Evolutionary conservation across 2,113 vertebrate species (phyloP).

Genomic region (Neolamprologus modestus): DNA sequence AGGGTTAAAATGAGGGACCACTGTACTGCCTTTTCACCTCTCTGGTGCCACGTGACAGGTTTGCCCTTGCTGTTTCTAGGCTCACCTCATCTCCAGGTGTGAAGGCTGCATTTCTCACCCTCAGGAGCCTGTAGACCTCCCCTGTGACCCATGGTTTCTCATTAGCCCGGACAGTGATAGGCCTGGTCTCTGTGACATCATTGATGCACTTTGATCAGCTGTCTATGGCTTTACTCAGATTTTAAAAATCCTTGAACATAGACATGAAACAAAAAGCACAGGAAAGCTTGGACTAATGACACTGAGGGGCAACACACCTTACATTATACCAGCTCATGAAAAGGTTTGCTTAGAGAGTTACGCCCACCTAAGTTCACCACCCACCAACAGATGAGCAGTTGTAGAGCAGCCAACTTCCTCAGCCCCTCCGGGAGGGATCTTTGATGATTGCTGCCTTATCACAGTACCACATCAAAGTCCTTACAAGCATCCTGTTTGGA

Average conservation of each 20-base stretch:
- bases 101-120: background rate
- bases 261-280: background rate
- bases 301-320: background rate
- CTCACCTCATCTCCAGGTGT: background rate
- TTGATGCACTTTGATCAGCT: background rate
- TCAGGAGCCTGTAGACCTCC: background rate
- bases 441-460: background rate
- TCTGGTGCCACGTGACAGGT: background rate
- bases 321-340: background rate
- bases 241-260: background rate
- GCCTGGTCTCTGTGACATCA: background rate
- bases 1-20: fast-evolving
- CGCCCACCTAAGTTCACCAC: background rate
- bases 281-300: background rate
- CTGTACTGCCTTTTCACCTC: background rate
- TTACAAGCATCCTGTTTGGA: background rate
- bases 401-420: background rate
- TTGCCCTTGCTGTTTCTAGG: background rate
- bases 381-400: background rate
- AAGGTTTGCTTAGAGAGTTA: background rate
- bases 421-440: background rate
- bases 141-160: background rate
- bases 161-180: background rate
- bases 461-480: background rate
- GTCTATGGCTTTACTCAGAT: background rate